Percentiles rank a stretch among this genome's conserved stretches.
These are phyloP conservation scores for human DNA, from an alignment of 2,113 vertebrate genomes.

Conservation along the genomic window DNA sequence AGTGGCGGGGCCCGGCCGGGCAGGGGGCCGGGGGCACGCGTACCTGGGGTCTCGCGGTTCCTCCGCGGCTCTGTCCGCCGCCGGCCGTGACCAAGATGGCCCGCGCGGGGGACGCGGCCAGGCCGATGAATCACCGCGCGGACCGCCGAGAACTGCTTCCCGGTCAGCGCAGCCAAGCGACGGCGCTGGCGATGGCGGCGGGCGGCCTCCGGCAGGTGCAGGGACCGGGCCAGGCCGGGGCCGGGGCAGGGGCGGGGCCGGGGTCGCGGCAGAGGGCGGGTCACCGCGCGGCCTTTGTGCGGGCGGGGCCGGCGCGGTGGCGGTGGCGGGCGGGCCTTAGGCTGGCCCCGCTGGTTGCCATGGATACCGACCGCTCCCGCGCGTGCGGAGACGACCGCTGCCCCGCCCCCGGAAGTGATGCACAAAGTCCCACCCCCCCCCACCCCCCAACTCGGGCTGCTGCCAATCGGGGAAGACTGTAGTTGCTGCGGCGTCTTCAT, in stretches of 20 bases:
- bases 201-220: background rate
- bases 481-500: accelerated
- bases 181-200: background rate
- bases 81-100: conserved; percentile 35
- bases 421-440: accelerated
- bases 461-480: background rate
- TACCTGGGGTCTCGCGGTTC: conserved; percentile 58
- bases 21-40: background rate
- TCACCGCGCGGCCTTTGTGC: background rate
- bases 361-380: background rate
- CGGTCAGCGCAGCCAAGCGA: background rate
- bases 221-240: background rate
- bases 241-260: too few species aligned
- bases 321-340: background rate
- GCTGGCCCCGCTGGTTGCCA: background rate
- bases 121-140: conserved; percentile 47
- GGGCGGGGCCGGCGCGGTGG: background rate
- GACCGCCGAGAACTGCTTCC: conserved; percentile 53
- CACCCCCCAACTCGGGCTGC: background rate
- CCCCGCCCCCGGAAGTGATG: conserved; percentile 60
- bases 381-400: accelerated
- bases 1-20: background rate
- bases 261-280: background rate
- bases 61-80: conserved; percentile 15
- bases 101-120: background rate